Percentiles rank a stretch among this genome's conserved stretches.
phyloP scores from a whole-genome alignment of 1,140 invertebrate species.

The Antheraea pernyi region DNA sequence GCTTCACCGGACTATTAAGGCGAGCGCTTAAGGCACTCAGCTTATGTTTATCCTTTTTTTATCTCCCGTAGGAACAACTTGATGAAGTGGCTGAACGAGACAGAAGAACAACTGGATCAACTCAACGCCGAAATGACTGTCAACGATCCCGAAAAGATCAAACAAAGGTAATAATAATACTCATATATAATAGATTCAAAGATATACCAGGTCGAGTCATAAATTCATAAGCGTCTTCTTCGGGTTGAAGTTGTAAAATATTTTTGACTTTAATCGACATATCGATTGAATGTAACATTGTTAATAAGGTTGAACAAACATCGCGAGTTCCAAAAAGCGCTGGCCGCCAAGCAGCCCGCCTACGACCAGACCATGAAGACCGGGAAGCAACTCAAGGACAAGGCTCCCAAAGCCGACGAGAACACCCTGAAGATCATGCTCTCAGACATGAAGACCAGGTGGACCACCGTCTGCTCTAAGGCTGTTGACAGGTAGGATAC shows the following conservation, averaged over 20 bases:
- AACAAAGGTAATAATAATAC: conserved; percentile 67
- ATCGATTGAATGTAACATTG: neutral
- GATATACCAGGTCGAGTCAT: too few relatives aligned
- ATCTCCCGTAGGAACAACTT: conserved; percentile 75
- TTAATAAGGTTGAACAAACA: conserved; percentile 89
- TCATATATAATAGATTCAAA: too few relatives aligned
- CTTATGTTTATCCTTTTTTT: too few relatives aligned
- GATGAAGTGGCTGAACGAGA: conserved; percentile 95
- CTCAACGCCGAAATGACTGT: conserved; percentile 85
- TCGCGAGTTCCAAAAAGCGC: conserved; percentile 95
- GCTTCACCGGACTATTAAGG: too few relatives aligned
- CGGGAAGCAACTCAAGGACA: conserved; percentile 95
- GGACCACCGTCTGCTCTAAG: conserved; percentile 97
- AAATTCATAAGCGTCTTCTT: neutral
- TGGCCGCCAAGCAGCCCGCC: conserved; percentile 92
- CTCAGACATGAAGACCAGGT: conserved; percentile 94
- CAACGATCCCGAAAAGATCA: conserved; percentile 97
- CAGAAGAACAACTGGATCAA: conserved; percentile 90
- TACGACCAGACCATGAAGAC: conserved; percentile 95
- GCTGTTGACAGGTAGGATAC: too few relatives aligned
- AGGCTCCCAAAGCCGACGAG: conserved; percentile 95
- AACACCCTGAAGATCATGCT: conserved; percentile 91
- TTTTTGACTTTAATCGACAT: too few relatives aligned
- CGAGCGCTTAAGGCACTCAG: too few relatives aligned
- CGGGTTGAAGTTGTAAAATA: too few relatives aligned